These are phyloP conservation scores for Daboia siamensis DNA, from an alignment of 2,113 vertebrate species.

Conservation along the genomic window DNA sequence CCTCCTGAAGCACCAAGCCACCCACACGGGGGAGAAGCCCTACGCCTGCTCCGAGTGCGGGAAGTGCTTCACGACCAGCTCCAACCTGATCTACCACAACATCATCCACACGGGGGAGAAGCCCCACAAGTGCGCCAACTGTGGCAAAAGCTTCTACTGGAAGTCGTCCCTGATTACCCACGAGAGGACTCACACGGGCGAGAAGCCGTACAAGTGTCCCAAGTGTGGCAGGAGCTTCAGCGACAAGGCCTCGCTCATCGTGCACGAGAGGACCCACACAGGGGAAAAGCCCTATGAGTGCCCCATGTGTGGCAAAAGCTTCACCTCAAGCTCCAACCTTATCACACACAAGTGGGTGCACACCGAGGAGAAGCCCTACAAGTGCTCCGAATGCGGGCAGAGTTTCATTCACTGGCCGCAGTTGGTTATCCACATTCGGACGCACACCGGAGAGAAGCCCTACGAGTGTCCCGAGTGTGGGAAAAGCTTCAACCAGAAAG, in stretches of 20 bases:
- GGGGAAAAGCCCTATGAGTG: slow-evolving; percentile 58
- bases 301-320: slow-evolving; percentile 52
- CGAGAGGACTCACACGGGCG: slow-evolving; percentile 66
- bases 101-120: slow-evolving; percentile 68
- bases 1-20: slow-evolving; percentile 62
- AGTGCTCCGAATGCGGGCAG: slow-evolving; percentile 61
- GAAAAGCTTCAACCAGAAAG: slow-evolving; percentile 78
- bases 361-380: slow-evolving; percentile 62
- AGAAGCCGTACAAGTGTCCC: slow-evolving; percentile 63
- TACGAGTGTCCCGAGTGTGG: slow-evolving; percentile 63
- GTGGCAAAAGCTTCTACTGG: slow-evolving; percentile 65
- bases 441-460: slow-evolving; percentile 64
- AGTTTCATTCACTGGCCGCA: slow-evolving; percentile 60
- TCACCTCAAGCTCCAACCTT: slow-evolving; percentile 51
- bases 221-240: slow-evolving; percentile 58
- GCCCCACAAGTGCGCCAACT: slow-evolving; percentile 62
- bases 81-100: slow-evolving; percentile 64
- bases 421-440: slow-evolving; percentile 63
- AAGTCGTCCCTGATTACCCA: slow-evolving; percentile 63
- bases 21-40: slow-evolving; percentile 64
- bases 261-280: slow-evolving; percentile 44
- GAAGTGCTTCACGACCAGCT: slow-evolving; percentile 63
- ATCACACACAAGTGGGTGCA: slow-evolving; percentile 55
- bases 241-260: slow-evolving; percentile 38
- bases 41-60: slow-evolving; percentile 64